These are phyloP conservation scores for Sciurus niger DNA, from an alignment of 2,113 vertebrate species.

Conservation along the genomic window DNA sequence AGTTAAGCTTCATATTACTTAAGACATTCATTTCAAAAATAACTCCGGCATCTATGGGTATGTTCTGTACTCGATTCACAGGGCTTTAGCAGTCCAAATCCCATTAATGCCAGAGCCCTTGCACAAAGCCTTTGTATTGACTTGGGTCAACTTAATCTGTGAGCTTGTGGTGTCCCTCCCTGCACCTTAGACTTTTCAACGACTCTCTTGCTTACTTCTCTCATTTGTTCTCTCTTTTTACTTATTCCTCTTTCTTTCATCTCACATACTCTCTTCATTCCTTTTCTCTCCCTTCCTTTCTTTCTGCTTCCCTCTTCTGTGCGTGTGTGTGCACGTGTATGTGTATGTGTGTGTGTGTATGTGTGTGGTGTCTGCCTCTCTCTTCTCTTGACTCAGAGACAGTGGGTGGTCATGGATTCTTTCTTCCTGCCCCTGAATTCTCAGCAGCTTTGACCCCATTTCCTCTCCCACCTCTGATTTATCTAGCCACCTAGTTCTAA, in stretches of 20 bases:
- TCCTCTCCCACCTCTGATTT: neutral
- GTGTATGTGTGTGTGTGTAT: no score
- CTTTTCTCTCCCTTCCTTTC: fast-evolving
- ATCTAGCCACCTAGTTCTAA: neutral
- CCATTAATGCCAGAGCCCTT: slow-evolving; percentile 82
- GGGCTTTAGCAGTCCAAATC: slow-evolving; percentile 83
- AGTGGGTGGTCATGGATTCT: neutral
- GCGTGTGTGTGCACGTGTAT: no score
- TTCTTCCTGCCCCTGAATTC: neutral
- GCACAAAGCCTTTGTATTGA: slow-evolving; percentile 79
- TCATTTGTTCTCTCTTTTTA: neutral
- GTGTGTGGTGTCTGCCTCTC: neutral
- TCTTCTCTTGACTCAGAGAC: neutral
- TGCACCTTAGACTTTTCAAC: neutral
- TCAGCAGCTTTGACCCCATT: neutral
- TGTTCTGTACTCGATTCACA: slow-evolving; percentile 81
- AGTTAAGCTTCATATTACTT: slow-evolving; percentile 36
- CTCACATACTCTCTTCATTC: fast-evolving
- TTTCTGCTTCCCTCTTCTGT: no score
- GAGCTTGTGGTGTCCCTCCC: neutral
- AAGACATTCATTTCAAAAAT: slow-evolving; percentile 60
- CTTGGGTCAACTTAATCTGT: slow-evolving; percentile 72
- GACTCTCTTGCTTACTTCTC: neutral
- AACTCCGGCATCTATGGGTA: neutral
- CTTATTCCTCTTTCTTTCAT: neutral